Evolutionary conservation across 2,888 invertebrate genomes (phyloP).

Genomic region (Caenorhabditis sp.): DNA sequence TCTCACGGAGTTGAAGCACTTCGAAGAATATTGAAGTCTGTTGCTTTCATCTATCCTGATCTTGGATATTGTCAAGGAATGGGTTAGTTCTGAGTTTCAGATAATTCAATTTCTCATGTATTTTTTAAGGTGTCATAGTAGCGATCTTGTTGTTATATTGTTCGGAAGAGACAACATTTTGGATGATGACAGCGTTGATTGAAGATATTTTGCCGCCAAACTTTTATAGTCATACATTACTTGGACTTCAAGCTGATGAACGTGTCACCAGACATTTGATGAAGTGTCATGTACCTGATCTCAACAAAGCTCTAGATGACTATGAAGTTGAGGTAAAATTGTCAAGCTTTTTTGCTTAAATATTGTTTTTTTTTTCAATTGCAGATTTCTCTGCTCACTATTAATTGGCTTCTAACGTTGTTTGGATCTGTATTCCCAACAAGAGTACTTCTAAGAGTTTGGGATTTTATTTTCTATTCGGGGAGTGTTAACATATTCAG

Average conservation of each 20-base stretch:
- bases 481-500: slow-evolving; percentile 91
- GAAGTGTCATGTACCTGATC: slow-evolving; percentile 85
- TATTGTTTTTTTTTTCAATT: slow-evolving; percentile 2
- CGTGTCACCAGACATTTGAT: slow-evolving; percentile 91
- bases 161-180: slow-evolving; percentile 98
- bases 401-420: slow-evolving; percentile 96
- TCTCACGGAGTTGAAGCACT: slow-evolving; percentile 60
- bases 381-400: slow-evolving; percentile 85
- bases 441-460: slow-evolving; percentile 88
- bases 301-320: slow-evolving; percentile 73
- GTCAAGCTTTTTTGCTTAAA: slow-evolving; percentile 2
- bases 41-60: slow-evolving; percentile 94
- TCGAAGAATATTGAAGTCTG: slow-evolving; percentile 74
- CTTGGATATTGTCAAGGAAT: slow-evolving; percentile 76
- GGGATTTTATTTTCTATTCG: slow-evolving; percentile 96
- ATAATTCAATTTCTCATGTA: background rate
- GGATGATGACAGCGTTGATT: slow-evolving; percentile 98
- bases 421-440: slow-evolving; percentile 96
- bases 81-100: slow-evolving; percentile 18
- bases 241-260: slow-evolving; percentile 78
- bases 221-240: slow-evolving; percentile 91
- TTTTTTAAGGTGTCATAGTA: slow-evolving; percentile 77
- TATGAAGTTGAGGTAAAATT: slow-evolving; percentile 45
- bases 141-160: slow-evolving; percentile 89
- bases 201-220: slow-evolving; percentile 96